Percentiles rank a stretch among this genome's conserved stretches.
Conservation (phyloP, 1,140 invertebrate genomes). For the Berghia stephanieae region DNA sequence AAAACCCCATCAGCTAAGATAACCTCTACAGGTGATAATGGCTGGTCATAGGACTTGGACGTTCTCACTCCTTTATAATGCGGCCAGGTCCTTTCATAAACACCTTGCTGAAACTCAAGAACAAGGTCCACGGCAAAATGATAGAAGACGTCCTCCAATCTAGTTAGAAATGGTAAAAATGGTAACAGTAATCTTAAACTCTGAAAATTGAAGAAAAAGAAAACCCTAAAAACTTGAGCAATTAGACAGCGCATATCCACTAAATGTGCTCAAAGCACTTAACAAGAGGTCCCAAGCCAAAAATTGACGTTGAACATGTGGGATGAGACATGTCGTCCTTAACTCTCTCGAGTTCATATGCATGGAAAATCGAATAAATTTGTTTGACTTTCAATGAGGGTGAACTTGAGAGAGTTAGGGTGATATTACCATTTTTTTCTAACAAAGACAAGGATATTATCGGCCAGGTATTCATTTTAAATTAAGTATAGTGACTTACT, state of each 20-base stretch:
- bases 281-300: background rate
- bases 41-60: constrained; percentile 80
- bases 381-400: too few species aligned
- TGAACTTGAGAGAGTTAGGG: too few species aligned
- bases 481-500: too few species aligned
- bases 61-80: constrained; percentile 82
- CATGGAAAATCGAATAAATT: too few species aligned
- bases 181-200: background rate
- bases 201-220: background rate
- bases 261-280: background rate
- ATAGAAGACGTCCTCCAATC: constrained; percentile 75
- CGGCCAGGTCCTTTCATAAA: constrained; percentile 93
- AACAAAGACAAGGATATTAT: too few species aligned
- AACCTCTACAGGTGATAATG: constrained; percentile 89
- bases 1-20: constrained; percentile 88
- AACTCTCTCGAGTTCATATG: too few species aligned
- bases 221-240: background rate
- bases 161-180: constrained; percentile 15
- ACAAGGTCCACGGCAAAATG: constrained; percentile 90
- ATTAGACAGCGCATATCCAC: background rate
- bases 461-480: too few species aligned
- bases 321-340: too few species aligned
- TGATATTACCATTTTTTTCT: too few species aligned
- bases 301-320: background rate
- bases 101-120: constrained; percentile 94